Base-by-base conservation (phyloP, 2,113 vertebrate genomes). In the Potamarius usumacintae region DNA sequence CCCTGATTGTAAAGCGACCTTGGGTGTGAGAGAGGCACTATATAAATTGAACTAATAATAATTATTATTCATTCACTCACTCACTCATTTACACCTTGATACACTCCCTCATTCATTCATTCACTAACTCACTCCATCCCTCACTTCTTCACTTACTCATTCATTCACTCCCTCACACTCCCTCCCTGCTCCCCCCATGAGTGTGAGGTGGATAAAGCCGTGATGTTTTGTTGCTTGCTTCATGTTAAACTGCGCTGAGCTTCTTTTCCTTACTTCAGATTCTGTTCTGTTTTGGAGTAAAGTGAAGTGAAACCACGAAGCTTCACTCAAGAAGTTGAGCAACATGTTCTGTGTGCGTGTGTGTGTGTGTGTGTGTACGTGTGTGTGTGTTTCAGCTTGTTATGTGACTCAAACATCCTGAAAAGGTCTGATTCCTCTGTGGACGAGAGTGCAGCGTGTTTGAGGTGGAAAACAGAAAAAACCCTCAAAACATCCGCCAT, bases 221-320 rank as follows among this genome's bases (percentile, higher is more conserved):
- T 57, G 12, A 17, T 4, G 52, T 55, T 0, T 55, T 20, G 74
- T 53, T 34, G 50, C 74, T 81, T 63, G 55, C 63, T 63, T 30
- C 27, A 25, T 79, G 22, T 8, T 67, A 27, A 78, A 9, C 53
- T 60, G 6, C 74, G 14, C 27, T 50, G 48, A 48, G 15, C 76
- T 77, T n/a, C 34, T 5, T 82, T 91, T 91, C 87, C 88, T 72
- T 48, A 69, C 72, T 87, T 84, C 8, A 89, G 57, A 81, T 86
- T 84, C 80, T 67, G 53, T 92, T 92, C 89, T 81, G 52, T 79
- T 89, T 87, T 86, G 78, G 62, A 25, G 25, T n/a, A 84, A 30
- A 74, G 2, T 55, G 89, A 79, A 83, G 60, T 42, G 78, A 83
- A 78, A 87, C 80, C 80, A 30, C 17, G 18, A 30, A 53, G 18